These are phyloP conservation scores for Diabrotica virgifera DNA, from an alignment of 1,140 invertebrate genomes.

Conservation along the genomic window DNA sequence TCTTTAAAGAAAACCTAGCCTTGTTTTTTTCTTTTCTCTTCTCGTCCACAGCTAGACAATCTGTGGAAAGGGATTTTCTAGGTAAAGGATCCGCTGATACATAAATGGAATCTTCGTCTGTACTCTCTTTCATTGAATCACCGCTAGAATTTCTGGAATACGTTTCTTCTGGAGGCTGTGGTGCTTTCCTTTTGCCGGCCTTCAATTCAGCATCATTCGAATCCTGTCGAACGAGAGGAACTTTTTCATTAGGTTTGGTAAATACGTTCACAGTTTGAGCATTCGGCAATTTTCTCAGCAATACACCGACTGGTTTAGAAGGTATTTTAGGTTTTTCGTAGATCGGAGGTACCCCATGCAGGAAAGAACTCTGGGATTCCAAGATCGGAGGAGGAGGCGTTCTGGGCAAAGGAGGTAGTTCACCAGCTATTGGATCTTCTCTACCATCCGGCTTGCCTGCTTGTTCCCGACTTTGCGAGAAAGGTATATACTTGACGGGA, in stretches of 20 bases:
- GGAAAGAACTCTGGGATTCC: slow-evolving; percentile 61
- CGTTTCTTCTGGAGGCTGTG: slow-evolving; percentile 60
- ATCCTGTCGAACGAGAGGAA: slow-evolving; percentile 54
- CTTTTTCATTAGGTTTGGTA: slow-evolving; percentile 40
- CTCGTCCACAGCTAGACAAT: slow-evolving; percentile 62
- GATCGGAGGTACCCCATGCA: slow-evolving; percentile 57
- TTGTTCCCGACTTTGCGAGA: slow-evolving; percentile 55
- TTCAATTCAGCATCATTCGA: slow-evolving; percentile 44
- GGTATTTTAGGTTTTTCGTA: slow-evolving; percentile 65
- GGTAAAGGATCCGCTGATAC: slow-evolving; percentile 61
- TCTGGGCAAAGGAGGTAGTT: slow-evolving; percentile 62
- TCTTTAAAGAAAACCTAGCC: slow-evolving; percentile 75
- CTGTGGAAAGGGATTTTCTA: slow-evolving; percentile 65
- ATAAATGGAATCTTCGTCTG: slow-evolving; percentile 35
- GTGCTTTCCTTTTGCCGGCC: slow-evolving; percentile 55
- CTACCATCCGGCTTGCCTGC: slow-evolving; percentile 78
- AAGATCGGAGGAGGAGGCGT: slow-evolving; percentile 59
- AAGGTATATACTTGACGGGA: slow-evolving; percentile 17
- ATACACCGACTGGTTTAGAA: slow-evolving; percentile 53
- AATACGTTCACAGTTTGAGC: slow-evolving; percentile 39
- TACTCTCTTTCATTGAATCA: slow-evolving; percentile 47
- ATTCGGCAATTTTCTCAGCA: slow-evolving; percentile 33
- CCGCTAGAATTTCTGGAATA: slow-evolving; percentile 49
- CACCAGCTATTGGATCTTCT: slow-evolving; percentile 70
- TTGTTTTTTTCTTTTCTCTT: slow-evolving; percentile 66